Evolutionary conservation across 2,797 vertebrate genomes (phyloP).

Genomic region (Channallabes apus): DNA sequence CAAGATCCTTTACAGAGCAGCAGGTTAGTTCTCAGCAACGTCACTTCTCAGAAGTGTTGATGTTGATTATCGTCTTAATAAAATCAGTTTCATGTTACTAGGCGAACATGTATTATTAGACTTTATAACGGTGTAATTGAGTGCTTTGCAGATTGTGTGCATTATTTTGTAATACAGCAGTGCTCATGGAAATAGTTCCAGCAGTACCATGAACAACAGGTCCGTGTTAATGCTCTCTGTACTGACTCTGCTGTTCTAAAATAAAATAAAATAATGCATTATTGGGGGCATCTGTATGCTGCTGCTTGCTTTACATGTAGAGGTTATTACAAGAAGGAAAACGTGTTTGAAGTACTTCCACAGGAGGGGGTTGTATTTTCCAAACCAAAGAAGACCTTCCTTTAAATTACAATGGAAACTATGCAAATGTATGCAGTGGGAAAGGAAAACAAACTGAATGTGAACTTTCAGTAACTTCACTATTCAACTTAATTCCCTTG

Average conservation of each 20-base stretch:
- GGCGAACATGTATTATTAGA: background rate
- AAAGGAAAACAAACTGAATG: background rate
- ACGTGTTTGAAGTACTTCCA: no score
- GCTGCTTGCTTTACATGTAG: background rate
- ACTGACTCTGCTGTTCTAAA: background rate
- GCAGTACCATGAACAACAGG: background rate
- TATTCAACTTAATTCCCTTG: background rate
- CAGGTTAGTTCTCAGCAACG: slow-evolving; percentile 71
- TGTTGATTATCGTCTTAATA: background rate
- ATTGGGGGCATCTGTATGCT: background rate
- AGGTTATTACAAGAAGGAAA: background rate
- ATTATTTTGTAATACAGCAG: background rate
- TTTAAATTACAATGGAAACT: background rate
- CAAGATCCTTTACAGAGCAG: slow-evolving; percentile 98
- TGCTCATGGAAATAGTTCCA: background rate
- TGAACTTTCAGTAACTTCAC: background rate
- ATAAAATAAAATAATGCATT: background rate
- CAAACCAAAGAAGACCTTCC: background rate
- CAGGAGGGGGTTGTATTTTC: background rate
- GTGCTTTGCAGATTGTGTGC: background rate
- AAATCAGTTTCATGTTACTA: background rate
- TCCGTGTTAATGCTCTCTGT: no score
- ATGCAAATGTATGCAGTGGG: background rate
- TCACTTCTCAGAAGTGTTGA: background rate
- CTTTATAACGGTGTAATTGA: background rate